Base-by-base conservation (phyloP, 1,140 invertebrate species). In the Cardiocondyla obscurior region DNA sequence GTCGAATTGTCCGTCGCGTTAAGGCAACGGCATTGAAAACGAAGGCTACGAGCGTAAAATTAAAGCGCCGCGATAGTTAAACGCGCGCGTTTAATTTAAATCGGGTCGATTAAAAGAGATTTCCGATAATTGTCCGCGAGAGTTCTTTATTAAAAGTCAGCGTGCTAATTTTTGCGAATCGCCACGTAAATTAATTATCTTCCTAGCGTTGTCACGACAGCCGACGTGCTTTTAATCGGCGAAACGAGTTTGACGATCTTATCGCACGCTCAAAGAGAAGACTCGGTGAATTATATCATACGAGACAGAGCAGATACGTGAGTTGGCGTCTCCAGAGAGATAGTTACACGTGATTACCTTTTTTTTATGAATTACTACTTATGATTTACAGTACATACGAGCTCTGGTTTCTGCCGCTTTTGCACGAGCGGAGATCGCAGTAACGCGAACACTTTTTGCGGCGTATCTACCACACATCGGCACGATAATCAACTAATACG, bases 191-290 rank as follows among this genome's bases (percentile, higher is more conserved):
- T 64, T 64, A 49, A 76, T 76, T 64, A 76, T 64, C 44, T 36
- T 33, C 57, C 44, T 14, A n/a, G 22, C 4, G 28, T 60, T 28
- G 72, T 76, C 57, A 62, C 57, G 39, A 49, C 42, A 39, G 7
- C 12, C 73, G 73, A 64, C 30, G 30, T 36, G 51, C 44, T 64
- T 64, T 64, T 76, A 76, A 76, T 76, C 73, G 57, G 42, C 57
- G 73, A 10, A 76, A 76, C 73, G 42, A 64, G 73, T 76, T 76
- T 76, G 42, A 64, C 44, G 73, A 76, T 76, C 73, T 76, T 76
- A 76, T 76, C 73, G 42, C 8, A 39, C n/a, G 42, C 36, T 64
- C 72, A 28, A n/a, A 49, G 57, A 76, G 57, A 51, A 76, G 19
- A 64, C 30, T n/a, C 33, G 28, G 60, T 62, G 72, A 74, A 76